These are phyloP conservation scores for Elysia chlorotica DNA, from an alignment of 1,140 invertebrate genomes.

Conservation along the genomic window DNA sequence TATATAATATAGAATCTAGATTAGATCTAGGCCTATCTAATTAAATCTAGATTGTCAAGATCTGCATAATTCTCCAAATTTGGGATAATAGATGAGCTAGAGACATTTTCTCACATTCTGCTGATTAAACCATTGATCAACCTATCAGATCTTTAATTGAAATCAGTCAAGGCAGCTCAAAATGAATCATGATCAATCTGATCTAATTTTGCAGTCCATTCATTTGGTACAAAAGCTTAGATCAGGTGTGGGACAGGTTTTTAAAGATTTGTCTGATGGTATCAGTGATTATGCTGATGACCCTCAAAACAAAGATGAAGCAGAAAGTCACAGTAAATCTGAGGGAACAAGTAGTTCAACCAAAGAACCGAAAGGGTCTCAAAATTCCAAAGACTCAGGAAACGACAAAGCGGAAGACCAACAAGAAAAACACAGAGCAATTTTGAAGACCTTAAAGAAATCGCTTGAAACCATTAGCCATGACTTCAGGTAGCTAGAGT, in stretches of 20 bases:
- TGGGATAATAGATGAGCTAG: too few relatives aligned
- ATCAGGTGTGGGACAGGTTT: slow-evolving; percentile 16
- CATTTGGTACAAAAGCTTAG: slow-evolving; percentile 16
- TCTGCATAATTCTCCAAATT: too few relatives aligned
- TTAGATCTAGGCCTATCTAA: too few relatives aligned
- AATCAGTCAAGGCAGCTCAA: too few relatives aligned
- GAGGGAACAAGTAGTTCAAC: neutral
- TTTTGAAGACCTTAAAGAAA: slow-evolving; percentile 15
- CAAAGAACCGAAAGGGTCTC: too few relatives aligned
- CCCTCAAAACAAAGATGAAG: slow-evolving; percentile 4
- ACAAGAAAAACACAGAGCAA: slow-evolving; percentile 20
- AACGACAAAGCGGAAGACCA: slow-evolving; percentile 12
- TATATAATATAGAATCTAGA: too few relatives aligned
- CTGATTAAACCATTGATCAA: too few relatives aligned
- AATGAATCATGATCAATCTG: slow-evolving; percentile 11
- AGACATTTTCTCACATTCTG: too few relatives aligned
- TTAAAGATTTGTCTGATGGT: slow-evolving; percentile 22
- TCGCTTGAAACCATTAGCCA: slow-evolving; percentile 19
- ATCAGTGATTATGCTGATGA: slow-evolving; percentile 21
- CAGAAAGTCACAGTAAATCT: neutral
- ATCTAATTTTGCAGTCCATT: slow-evolving; percentile 5
- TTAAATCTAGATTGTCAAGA: too few relatives aligned
- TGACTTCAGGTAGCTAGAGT: slow-evolving; percentile 15
- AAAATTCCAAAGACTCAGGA: neutral
- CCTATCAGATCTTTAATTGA: too few relatives aligned